A percentile compares a stretch with the other conserved stretches of the same genome.
Evolutionary conservation across 2,888 invertebrate species (phyloP).

Genomic region (Syrphus vitripennis): DNA sequence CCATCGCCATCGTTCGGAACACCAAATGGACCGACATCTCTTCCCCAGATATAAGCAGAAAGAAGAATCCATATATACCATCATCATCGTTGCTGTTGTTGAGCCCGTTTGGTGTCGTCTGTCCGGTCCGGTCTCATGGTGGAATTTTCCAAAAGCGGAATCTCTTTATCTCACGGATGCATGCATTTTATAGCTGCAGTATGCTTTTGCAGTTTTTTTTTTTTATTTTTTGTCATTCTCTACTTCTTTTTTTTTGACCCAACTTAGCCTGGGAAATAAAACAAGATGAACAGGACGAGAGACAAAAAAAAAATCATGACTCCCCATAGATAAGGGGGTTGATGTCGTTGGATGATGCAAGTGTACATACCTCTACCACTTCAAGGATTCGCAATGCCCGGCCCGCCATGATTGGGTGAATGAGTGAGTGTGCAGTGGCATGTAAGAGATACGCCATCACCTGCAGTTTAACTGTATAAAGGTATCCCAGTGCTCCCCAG

Average conservation of each 20-base stretch:
- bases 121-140: neutral
- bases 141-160: constrained; percentile 33
- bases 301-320: neutral
- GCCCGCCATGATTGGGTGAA: constrained; percentile 2
- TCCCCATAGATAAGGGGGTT: constrained; percentile 1
- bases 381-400: neutral
- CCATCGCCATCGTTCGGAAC: neutral
- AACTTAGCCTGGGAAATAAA: constrained; percentile 16
- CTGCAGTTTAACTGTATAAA: constrained; percentile 50
- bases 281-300: neutral
- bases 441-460: constrained; percentile 61
- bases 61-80: neutral
- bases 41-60: neutral
- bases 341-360: neutral
- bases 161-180: constrained; percentile 62
- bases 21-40: neutral
- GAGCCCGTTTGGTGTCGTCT: neutral
- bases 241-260: neutral
- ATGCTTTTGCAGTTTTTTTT: constrained; percentile 30
- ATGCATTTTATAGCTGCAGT: constrained; percentile 62
- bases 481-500: constrained; percentile 45
- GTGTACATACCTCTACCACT: neutral
- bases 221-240: neutral
- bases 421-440: constrained; percentile 55
- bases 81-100: neutral